A percentile compares a stretch with the other conserved stretches of the same genome.
phyloP scores from a whole-genome alignment of 92 coral and sea anemone species.

The Porites rus region DNA sequence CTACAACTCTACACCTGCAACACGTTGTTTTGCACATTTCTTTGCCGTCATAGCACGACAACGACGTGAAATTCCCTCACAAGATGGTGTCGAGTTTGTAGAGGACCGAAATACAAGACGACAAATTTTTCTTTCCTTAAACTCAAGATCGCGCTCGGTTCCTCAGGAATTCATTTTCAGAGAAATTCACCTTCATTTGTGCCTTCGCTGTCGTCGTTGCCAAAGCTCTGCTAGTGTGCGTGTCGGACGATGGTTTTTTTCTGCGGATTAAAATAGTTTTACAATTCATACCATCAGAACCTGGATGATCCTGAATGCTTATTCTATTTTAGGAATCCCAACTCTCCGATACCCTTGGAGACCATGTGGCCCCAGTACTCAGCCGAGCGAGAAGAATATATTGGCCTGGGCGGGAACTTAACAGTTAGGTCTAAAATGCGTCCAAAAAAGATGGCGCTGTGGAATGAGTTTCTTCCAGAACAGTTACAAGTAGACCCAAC shows the following conservation, averaged over 20 bases:
- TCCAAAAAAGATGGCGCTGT: conserved; percentile 57
- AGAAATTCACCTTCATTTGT: too few relatives aligned
- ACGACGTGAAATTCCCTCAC: too few relatives aligned
- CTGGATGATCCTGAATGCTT: not conserved
- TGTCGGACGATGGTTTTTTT: not conserved
- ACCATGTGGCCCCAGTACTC: conserved; percentile 59
- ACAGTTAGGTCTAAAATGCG: conserved; percentile 33
- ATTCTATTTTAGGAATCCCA: conserved; percentile 42
- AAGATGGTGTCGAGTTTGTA: too few relatives aligned
- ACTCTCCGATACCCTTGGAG: conserved; percentile 16
- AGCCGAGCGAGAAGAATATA: conserved; percentile 33
- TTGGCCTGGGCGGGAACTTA: conserved; percentile 31
- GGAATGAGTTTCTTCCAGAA: conserved; percentile 63
- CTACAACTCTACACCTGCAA: too few relatives aligned
- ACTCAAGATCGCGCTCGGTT: too few relatives aligned
- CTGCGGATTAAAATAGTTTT: not conserved
- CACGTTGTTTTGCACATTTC: too few relatives aligned
- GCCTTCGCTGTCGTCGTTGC: too few relatives aligned
- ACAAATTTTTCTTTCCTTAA: too few relatives aligned
- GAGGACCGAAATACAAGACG: too few relatives aligned
- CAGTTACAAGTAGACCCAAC: not conserved
- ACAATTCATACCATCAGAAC: not conserved
- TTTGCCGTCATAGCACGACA: too few relatives aligned
- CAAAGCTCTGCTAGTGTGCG: too few relatives aligned
- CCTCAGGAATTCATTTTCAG: too few relatives aligned